Evolutionary conservation across 2,888 invertebrate genomes (phyloP).

Genomic region (Listrodromus nycthemerus): DNA sequence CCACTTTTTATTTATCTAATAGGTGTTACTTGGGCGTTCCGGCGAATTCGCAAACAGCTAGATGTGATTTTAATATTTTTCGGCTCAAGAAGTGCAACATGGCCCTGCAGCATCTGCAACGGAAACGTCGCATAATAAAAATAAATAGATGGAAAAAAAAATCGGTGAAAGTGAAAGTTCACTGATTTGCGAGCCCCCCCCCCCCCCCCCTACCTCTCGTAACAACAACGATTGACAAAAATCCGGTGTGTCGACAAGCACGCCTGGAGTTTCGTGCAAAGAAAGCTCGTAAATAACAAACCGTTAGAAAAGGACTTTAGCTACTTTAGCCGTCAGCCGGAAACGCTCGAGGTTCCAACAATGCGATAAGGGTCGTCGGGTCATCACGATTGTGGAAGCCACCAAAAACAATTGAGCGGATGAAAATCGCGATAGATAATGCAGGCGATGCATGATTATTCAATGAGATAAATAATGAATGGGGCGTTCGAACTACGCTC

Average conservation of each 20-base stretch:
- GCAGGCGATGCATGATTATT: not conserved
- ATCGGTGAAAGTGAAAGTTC: constrained; percentile 60
- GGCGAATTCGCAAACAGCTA: too few relatives aligned
- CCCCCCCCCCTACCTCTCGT: constrained; percentile 2
- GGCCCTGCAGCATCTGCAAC: not conserved
- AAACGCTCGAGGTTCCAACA: not conserved
- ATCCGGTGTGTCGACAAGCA: constrained; percentile 36
- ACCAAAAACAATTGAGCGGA: not conserved
- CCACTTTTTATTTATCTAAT: not conserved
- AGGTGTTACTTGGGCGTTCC: too few relatives aligned
- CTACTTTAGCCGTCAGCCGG: not conserved
- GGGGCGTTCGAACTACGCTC: not conserved
- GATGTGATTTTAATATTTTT: too few relatives aligned
- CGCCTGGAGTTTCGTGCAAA: constrained; percentile 39
- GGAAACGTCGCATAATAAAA: constrained; percentile 1
- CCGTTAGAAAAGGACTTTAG: not conserved
- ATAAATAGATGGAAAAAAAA: not conserved
- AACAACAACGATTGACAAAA: constrained; percentile 46
- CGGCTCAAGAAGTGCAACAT: too few relatives aligned
- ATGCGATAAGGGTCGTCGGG: not conserved
- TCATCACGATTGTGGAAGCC: not conserved
- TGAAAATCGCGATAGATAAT: not conserved
- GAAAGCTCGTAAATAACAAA: constrained; percentile 57
- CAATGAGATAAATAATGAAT: not conserved
- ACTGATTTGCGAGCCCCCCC: constrained; percentile 23